A percentile compares a stretch with the other conserved stretches of the same genome.
Evolutionary conservation across 2,797 vertebrate genomes (phyloP).

Genomic region (Poeciliopsis presidionis): DNA sequence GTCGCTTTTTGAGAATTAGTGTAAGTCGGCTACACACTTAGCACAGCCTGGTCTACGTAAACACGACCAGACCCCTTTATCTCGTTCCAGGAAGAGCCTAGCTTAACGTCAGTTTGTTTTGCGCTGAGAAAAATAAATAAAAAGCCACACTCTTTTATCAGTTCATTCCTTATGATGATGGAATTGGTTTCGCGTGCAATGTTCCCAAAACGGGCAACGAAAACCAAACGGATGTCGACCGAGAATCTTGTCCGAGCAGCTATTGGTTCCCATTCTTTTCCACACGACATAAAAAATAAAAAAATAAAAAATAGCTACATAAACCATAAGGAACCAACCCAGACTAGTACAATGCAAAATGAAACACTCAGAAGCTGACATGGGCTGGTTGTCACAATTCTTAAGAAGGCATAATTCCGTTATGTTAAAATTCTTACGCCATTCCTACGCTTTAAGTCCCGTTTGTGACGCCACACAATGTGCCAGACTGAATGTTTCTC

Average conservation of each 20-base stretch:
- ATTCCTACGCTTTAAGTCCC: background rate
- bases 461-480: background rate
- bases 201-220: slow-evolving; percentile 2
- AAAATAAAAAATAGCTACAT: slow-evolving; percentile 1
- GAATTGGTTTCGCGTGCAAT: slow-evolving; percentile 18
- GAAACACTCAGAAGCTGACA: background rate
- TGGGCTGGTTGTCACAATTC: too few relatives aligned
- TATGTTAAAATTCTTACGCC: background rate
- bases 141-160: slow-evolving; percentile 10
- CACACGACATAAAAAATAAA: background rate
- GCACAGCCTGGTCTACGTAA: slow-evolving; percentile 10
- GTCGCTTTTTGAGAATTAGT: slow-evolving; percentile 36
- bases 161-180: slow-evolving; percentile 24
- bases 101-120: background rate
- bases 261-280: slow-evolving; percentile 3
- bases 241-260: slow-evolving; percentile 12
- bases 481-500: background rate
- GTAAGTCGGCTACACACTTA: slow-evolving; percentile 19
- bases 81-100: background rate
- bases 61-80: background rate
- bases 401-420: background rate
- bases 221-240: slow-evolving; percentile 29
- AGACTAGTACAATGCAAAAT: background rate
- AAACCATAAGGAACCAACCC: background rate
- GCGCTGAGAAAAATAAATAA: slow-evolving; percentile 1